These are phyloP conservation scores for Heterodera carotae DNA, from an alignment of 1,140 invertebrate genomes.

Conservation along the genomic window DNA sequence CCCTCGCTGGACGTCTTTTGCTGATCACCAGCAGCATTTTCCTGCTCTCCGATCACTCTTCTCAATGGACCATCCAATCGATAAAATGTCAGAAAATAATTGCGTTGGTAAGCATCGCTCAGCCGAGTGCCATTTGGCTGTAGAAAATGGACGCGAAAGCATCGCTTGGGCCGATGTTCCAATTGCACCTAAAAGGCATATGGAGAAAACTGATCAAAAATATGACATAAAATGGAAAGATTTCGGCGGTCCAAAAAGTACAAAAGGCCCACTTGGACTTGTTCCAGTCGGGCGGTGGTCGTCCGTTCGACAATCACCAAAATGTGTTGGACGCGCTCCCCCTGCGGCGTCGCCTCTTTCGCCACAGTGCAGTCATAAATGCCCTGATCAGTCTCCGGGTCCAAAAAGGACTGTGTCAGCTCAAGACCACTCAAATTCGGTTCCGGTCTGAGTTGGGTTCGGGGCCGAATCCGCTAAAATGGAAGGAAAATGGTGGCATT, in stretches of 20 bases:
- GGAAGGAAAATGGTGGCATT: too few species aligned
- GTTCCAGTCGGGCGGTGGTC: background rate
- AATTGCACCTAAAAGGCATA: background rate
- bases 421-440: background rate
- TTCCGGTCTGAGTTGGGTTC: background rate
- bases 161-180: background rate
- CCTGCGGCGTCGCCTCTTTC: background rate
- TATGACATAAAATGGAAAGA: too few species aligned
- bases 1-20: too few species aligned
- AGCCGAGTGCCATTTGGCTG: background rate
- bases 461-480: too few species aligned
- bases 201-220: too few species aligned
- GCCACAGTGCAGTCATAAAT: background rate
- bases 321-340: background rate
- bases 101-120: background rate
- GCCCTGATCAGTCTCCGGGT: slow-evolving; percentile 1
- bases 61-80: background rate
- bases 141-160: background rate
- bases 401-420: background rate
- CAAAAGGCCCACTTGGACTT: background rate
- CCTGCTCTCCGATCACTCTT: background rate
- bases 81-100: slow-evolving; percentile 1
- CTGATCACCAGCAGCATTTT: too few species aligned
- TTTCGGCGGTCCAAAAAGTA: too few species aligned
- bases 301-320: background rate